Evolutionary conservation across 2,888 invertebrate species (phyloP), one percentile per base, ranked within the genome.

Genomic region (Coleophora deauratella): DNA sequence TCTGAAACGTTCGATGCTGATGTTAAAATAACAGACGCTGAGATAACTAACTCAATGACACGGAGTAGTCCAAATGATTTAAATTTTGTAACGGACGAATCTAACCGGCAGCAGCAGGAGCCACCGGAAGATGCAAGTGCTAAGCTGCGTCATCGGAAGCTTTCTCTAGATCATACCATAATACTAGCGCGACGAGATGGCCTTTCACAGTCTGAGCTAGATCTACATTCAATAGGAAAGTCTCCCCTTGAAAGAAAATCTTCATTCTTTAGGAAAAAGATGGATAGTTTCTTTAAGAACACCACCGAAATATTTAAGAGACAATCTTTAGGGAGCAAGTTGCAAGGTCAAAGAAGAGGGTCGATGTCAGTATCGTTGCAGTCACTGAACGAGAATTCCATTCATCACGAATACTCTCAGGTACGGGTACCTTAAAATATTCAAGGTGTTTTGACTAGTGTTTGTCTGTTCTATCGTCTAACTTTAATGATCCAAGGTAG

Each of bases 261-360:
- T 1, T 84, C 85, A 3, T 84, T 84, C 55, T 85, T 84, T 44
- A 65, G 70, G 38, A 84, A 84, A 47, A 84, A 76, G 55, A 72
- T 84, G 75, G 80, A 82, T 27, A 84, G 74, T 52, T 82, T 85
- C 49, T 56, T 84, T 9, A 79, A 69, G 44, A 85, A 85, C 45
- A 84, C 85, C 0, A 73, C 81, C 1, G 81, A 82, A 54, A 71
- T 81, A 44, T 85, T 85, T 40, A 76, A 72, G 48, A 66, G 66
- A 13, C 76, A 79, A 36, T 70, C 80, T 1, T 43, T 50, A 14
- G 43, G 43, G 38, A 49, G 51, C 38, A 73, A 69, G 48, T 57
- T 63, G 7, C 61, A 66, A 28, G 45, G 46, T 0, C 59, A 65
- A 36, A 57, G 76, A 6, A 66, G 66, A 30, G 73, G 66, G 9